Base-by-base conservation (phyloP, 35 echinoderm and acorn worm species). In the Heliocidaris tuberculata region DNA sequence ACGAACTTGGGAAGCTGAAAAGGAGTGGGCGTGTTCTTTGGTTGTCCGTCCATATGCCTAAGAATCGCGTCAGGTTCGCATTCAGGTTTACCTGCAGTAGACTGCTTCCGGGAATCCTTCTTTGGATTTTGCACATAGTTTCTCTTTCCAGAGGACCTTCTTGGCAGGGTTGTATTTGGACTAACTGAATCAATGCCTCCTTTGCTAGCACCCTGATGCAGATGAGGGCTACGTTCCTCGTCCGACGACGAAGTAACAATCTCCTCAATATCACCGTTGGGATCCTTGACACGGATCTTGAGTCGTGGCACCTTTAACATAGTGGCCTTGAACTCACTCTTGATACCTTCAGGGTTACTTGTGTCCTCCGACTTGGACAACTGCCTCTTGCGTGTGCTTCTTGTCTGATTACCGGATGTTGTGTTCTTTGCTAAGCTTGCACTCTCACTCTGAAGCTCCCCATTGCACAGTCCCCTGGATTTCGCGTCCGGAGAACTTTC, bases 211-310 rank as follows among this genome's bases (percentile, higher is more conserved):
- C 10, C 32, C 12, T 89, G 31, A 32, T 89, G 87, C 47, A 48
- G 87, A 15, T 89, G 31, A 47, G 87, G 87, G 31, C 87, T 89
- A 13, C 87, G 93, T 78, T 90, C 93, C 48, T 98, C 97, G 31
- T 98, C 97, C 24, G 95, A 94, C 1, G 97, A 98, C 19, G 97
- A 98, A 1, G 97, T 98, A n/a, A 98, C 95, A 60, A 98, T 94
- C 61, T 98, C 97, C 88, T 96, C 95, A 13, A 97, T 97, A 15
- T 92, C 91, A 10, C 97, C 97, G 49, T 98, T 96, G 0, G 96
- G 94, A 52, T 96, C 96, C 91, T 96, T 97, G 65, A 99, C 97
- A 85, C 95, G 94, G 50, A 99, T 99, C 48, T 96, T 97, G 32
- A 99, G 61, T 19, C 94, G 95, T 48, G 98, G 98, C 31, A 99